Base-by-base conservation (phyloP, 2,888 invertebrate genomes). In the Choristoneura rosaceana region DNA sequence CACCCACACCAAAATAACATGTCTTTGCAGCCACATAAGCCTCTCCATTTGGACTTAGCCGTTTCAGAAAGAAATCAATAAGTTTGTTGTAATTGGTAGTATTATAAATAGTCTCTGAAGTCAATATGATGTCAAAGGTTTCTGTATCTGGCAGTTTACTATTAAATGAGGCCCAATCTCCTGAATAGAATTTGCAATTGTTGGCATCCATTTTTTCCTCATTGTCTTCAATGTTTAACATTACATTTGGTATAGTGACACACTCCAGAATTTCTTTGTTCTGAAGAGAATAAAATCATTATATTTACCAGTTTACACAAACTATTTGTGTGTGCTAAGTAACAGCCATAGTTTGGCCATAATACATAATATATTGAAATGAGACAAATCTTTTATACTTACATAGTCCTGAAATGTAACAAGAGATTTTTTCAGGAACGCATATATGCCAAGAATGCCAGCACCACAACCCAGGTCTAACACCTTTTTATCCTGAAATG, bases 401-500 rank as follows among this genome's bases (percentile, higher is more conserved):
- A 99, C 99, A 95, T 98, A 99, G 92, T 99, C 99, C 90, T 99
- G 99, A 90, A 99, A 98, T 83, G 96, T 96, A 12, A 98, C 97
- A 66, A 78, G 79, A 3, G 97, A 96, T 65, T 96, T 97, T 81
- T 95, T 94, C 60, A 95, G 86, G 55, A 97, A 92, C 14, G 97
- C 95, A 83, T 96, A 95, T 65, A 99, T 95, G n/a, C 99, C 99
- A 69, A 99, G 93, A 69, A 99, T 93, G 2, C 98, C 99, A 69
- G 97, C 96, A 7, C 99, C 99, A 93, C 99, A 99, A 0, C 99
- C 99, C 74, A 99, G 94, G 95, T 99, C 99, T 65, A 99, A 89
- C 0, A 98, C 96, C 62, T 87, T 91, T 80, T 95, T 96, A 34
- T 91, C 87, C 58, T 94, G 82, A 15, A 95, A 90, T 8, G 88